Conservation (phyloP, 1,140 invertebrate species). For the Antheraea pernyi region DNA sequence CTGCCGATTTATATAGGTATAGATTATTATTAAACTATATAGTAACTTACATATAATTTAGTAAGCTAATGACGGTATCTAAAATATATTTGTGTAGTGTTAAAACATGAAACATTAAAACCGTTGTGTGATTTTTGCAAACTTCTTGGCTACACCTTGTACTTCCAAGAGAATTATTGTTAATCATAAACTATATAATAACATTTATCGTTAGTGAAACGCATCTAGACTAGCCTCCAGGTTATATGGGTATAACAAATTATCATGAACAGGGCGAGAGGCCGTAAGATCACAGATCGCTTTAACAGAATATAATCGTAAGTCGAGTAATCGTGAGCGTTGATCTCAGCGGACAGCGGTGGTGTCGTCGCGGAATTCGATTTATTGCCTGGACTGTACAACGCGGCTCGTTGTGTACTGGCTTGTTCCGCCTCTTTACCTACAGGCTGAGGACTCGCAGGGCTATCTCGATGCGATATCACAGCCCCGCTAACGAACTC, state of each 20-base stretch:
- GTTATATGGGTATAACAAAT: slow-evolving; percentile 10
- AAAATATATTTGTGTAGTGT: neutral
- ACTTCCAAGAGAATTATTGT: neutral
- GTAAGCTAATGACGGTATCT: too few relatives aligned
- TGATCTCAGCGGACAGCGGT: slow-evolving; percentile 52
- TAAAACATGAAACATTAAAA: neutral
- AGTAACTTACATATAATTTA: too few relatives aligned
- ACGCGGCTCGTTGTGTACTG: slow-evolving; percentile 53
- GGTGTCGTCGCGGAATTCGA: slow-evolving; percentile 68
- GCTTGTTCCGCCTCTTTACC: slow-evolving; percentile 58
- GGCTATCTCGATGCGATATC: slow-evolving; percentile 32
- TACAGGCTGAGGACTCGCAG: slow-evolving; percentile 27
- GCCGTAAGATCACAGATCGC: slow-evolving; percentile 27
- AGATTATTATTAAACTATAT: too few relatives aligned
- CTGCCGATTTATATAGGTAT: too few relatives aligned
- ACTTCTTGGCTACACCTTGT: neutral
- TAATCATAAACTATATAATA: slow-evolving; percentile 3
- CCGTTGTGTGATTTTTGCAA: neutral
- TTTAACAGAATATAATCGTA: slow-evolving; percentile 43
- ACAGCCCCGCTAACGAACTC: slow-evolving; percentile 46
- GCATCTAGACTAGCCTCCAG: slow-evolving; percentile 6
- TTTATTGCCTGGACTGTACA: slow-evolving; percentile 63
- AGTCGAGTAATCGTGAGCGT: slow-evolving; percentile 50
- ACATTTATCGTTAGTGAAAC: neutral
- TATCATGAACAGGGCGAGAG: slow-evolving; percentile 13